These are phyloP conservation scores for Cephalopachus bancanus DNA, from an alignment of 2,797 vertebrate species.

Conservation along the genomic window DNA sequence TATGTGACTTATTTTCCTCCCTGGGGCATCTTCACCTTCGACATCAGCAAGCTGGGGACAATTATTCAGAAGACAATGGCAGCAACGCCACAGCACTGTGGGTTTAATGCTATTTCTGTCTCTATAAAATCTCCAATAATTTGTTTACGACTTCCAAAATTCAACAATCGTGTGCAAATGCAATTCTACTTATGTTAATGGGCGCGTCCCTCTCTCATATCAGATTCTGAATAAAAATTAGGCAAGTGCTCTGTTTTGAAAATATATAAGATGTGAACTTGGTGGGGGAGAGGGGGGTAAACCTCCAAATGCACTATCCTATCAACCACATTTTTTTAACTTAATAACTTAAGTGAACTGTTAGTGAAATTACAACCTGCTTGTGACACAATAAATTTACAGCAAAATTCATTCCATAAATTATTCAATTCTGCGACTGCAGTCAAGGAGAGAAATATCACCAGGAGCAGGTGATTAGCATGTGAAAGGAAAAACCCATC, in stretches of 20 bases:
- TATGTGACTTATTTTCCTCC: neutral
- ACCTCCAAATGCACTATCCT: slow-evolving; percentile 86
- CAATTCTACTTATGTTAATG: slow-evolving; percentile 90
- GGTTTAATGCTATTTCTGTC: slow-evolving; percentile 87
- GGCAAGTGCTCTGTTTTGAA: slow-evolving; percentile 91
- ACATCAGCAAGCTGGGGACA: slow-evolving; percentile 74
- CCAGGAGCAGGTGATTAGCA: slow-evolving; percentile 92
- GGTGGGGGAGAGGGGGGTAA: slow-evolving; percentile 74
- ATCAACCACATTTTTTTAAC: slow-evolving; percentile 89
- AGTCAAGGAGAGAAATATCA: slow-evolving; percentile 89
- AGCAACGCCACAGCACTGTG: neutral
- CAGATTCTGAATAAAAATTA: slow-evolving; percentile 91
- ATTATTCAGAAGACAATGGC: slow-evolving; percentile 77
- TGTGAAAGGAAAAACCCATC: slow-evolving; percentile 91
- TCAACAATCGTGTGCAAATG: slow-evolving; percentile 90
- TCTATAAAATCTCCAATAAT: slow-evolving; percentile 88
- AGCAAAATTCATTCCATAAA: slow-evolving; percentile 93
- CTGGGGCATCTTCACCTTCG: slow-evolving; percentile 49
- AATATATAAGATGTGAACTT: slow-evolving; percentile 90
- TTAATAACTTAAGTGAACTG: slow-evolving; percentile 94
- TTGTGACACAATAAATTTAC: slow-evolving; percentile 94
- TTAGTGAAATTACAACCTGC: slow-evolving; percentile 94
- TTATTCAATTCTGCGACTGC: slow-evolving; percentile 92
- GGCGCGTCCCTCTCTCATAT: slow-evolving; percentile 85
- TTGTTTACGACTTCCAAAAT: slow-evolving; percentile 89